Evolutionary conservation across 2,797 vertebrate genomes (phyloP), one percentile per base, ranked within the genome.

Genomic region (Clarias fuscus): DNA sequence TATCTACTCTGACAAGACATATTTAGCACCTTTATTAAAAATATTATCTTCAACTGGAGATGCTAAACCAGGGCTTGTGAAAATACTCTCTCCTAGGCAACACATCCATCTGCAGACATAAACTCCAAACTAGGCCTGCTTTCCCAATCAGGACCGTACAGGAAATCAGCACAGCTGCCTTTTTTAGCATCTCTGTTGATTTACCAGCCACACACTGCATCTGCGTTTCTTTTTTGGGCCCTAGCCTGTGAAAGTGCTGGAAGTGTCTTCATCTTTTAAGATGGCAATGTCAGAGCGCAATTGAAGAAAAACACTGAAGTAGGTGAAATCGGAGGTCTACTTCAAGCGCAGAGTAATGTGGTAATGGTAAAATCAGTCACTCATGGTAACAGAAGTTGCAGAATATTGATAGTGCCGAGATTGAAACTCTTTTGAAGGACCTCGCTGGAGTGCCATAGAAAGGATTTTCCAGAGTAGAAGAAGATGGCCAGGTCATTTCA

Each of bases 131-230:
- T 71, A 76, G 73, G 53, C 88, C 90, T 90, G 89, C 77, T 90
- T 89, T 89, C 81, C 68, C 82, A 88, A 91, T 91, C 89, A 90
- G 83, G 56, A 64, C 24, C 61, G 14, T 56, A 81, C 83, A 90
- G 86, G 84, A 88, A 88, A 88, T 86, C 65, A 83, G 83, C 43
- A 59, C 62, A 67, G 61, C 81, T 17, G 68, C 61, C 71, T 56
- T 80, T 86, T 80, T 86, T 72, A 88, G 77, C 70, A 40, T 33
- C 86, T 72, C 70, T 62, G 83, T 78, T 86, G 65, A 88, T 86
- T 85, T 78, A 85, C 62, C 65, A 75, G 79, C 59, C 76, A 59
- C 88, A 24, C 83, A 56, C 56, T 65, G 77, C 70, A 82, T 83
- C 86, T 84, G 71, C 14, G 70, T 85, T 75, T 68, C 62, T 85